A percentile compares a stretch with the other conserved stretches of the same genome.
Evolutionary conservation across 2,888 invertebrate genomes (phyloP).

Genomic region (Sinopyrophorus schimmeli): DNA sequence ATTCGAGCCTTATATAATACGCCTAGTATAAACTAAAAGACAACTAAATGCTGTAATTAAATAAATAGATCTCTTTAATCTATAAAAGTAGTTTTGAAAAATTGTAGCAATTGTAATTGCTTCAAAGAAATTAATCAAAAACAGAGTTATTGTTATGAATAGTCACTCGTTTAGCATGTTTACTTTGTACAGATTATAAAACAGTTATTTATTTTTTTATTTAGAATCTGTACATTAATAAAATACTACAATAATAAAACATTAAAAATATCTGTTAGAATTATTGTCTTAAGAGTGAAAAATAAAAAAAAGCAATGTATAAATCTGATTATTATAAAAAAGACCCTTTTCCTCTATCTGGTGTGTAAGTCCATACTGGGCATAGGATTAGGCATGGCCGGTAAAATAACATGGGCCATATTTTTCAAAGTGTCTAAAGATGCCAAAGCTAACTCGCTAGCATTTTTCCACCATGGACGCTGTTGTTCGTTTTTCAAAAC

Average conservation of each 20-base stretch:
- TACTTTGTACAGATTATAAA: slow-evolving; percentile 9
- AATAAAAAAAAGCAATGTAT: no score
- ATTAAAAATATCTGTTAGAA: slow-evolving; percentile 6
- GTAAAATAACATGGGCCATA: slow-evolving; percentile 19
- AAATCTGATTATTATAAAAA: no score
- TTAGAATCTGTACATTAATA: slow-evolving; percentile 19
- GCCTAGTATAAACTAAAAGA: slow-evolving; percentile 17
- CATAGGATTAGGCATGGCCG: slow-evolving; percentile 12
- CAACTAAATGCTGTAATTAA: slow-evolving; percentile 5
- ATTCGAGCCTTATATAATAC: slow-evolving; percentile 24
- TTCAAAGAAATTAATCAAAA: no score
- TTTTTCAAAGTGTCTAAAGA: slow-evolving; percentile 16
- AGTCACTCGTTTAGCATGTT: no score
- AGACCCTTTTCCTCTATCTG: no score
- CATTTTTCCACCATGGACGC: slow-evolving; percentile 27
- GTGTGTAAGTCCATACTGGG: no score
- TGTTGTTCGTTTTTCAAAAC: slow-evolving; percentile 13
- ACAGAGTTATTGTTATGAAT: slow-evolving; percentile 4
- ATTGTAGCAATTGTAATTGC: no score
- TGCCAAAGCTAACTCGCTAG: slow-evolving; percentile 19
- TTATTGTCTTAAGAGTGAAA: no score
- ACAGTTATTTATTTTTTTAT: slow-evolving; percentile 24
- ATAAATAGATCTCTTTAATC: neutral
- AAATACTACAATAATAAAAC: slow-evolving; percentile 15
- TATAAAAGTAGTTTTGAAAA: neutral